Base-by-base conservation (phyloP, 2,797 vertebrate species). In the Mus minutoides region DNA sequence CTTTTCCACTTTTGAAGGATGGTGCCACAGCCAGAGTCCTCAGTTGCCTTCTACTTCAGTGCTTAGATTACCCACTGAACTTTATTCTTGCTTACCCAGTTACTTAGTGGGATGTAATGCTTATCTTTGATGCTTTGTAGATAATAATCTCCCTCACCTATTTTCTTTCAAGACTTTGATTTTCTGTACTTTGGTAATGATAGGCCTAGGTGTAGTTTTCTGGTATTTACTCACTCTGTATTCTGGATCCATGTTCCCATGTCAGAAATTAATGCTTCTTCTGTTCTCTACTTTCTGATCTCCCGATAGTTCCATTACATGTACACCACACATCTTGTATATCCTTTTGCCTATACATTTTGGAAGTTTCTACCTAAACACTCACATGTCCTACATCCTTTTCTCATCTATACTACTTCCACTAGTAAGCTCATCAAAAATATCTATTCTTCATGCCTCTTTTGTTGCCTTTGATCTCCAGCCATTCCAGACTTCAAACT, bases 161-260 rank as follows among this genome's bases (percentile, higher is more conserved):
- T 14, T 26, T 73, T 56, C 43, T 85, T 89, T 89, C 10, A 60
- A 67, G 21, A 43, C 22, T 86, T 90, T 86, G 64, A 64, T 93
- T 90, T 92, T 92, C 54, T 90, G 6, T 56, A 56, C 43, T 93
- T 90, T 80, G 13, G 64, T 79, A 73, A 56, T 56, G 43, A 34
- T 79, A 86, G 52, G 22, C 19, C 17, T 56, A 37, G 8, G 4
- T 56, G 13, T 37, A 75, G 14, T 90, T 75, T 71, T 24, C 22
- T 40, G 40, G 22, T 16, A 49, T 60, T 71, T 71, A 71, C 56
- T 75, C 43, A 34, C 49, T 87, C 26, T 82, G 17, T 75, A 37
- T 67, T 77, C 40, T 77, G 26, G 17, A 88, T 87, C 40, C 29
- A 34, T 93, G 77, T 79, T 93, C 56, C 67, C 7, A 64, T 21